phyloP scores from a whole-genome alignment of 2,113 vertebrate species.

The Sakesphorus luctuosus region DNA sequence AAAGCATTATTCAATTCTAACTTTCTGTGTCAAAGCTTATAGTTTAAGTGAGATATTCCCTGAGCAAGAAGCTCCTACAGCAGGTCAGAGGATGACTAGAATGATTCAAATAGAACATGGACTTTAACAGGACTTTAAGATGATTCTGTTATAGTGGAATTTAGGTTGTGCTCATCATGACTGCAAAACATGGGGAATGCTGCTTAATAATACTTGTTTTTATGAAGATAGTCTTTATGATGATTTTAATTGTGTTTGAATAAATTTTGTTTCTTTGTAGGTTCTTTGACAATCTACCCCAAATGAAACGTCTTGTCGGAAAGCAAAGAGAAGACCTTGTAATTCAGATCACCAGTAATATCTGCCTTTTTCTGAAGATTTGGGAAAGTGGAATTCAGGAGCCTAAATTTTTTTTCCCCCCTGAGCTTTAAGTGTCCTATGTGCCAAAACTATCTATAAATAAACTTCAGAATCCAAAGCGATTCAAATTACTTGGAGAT shows the following conservation, averaged over 20 bases:
- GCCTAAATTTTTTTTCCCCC: not conserved
- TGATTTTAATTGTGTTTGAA: not conserved
- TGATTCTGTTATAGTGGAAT: not conserved
- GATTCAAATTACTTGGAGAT: not conserved
- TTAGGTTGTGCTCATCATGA: not conserved
- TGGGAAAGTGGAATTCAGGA: not conserved
- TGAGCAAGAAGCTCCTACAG: not conserved
- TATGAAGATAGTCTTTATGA: not conserved
- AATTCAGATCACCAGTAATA: not conserved
- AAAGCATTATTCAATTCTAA: not conserved
- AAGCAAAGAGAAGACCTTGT: not conserved
- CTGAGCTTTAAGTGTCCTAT: not conserved
- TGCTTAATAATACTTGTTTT: not conserved
- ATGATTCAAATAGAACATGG: not conserved
- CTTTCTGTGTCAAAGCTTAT: not conserved
- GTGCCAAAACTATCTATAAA: not conserved
- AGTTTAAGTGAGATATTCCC: not conserved
- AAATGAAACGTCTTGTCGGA: not conserved
- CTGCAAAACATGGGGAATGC: not conserved
- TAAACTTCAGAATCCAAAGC: not conserved
- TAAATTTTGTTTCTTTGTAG: not conserved
- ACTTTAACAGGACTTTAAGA: not conserved
- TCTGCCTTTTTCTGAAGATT: not conserved
- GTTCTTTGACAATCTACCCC: not conserved
- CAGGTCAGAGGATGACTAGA: not conserved